phyloP scores from a whole-genome alignment of 64 coral and sea anemone genomes.

The Catalaphyllia jardinei region DNA sequence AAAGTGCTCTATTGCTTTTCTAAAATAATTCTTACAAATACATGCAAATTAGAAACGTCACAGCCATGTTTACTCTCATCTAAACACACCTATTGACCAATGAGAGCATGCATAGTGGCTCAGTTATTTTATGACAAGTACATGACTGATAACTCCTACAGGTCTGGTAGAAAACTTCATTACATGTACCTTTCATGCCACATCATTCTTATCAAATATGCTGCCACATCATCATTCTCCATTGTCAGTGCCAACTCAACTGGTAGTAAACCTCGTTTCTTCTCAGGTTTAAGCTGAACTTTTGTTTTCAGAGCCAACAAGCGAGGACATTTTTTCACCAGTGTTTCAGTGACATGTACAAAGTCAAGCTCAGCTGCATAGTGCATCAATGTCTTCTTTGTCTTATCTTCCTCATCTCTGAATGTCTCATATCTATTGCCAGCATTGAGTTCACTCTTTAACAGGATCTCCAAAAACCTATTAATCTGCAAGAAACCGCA shows the following conservation, averaged over 20 bases:
- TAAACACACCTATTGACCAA: too few species aligned
- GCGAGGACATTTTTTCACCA: constrained; percentile 74
- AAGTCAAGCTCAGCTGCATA: constrained; percentile 77
- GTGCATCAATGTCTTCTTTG: constrained; percentile 66
- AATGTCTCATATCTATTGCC: constrained; percentile 85
- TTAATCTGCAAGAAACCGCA: constrained; percentile 52
- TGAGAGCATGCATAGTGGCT: too few species aligned
- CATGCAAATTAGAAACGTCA: too few species aligned
- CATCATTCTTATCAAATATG: constrained; percentile 75
- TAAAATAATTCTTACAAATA: too few species aligned
- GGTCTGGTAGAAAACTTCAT: too few species aligned
- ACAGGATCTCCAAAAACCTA: constrained; percentile 74
- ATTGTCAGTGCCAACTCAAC: constrained; percentile 76
- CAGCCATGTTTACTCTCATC: too few species aligned
- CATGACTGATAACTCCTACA: too few species aligned
- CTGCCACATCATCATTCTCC: constrained; percentile 81
- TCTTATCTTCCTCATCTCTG: constrained; percentile 56
- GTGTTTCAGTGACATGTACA: constrained; percentile 62
- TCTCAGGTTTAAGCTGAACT: constrained; percentile 65
- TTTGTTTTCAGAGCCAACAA: constrained; percentile 74
- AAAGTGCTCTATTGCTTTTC: too few species aligned
- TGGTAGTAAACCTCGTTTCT: constrained; percentile 71
- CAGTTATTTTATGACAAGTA: too few species aligned
- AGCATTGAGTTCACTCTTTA: constrained; percentile 69
- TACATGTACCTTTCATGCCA: constrained; percentile 64